Percentiles rank a stretch among this genome's conserved stretches.
phyloP scores from a whole-genome alignment of 2,888 invertebrate species.

The Leistus spinibarbis region DNA sequence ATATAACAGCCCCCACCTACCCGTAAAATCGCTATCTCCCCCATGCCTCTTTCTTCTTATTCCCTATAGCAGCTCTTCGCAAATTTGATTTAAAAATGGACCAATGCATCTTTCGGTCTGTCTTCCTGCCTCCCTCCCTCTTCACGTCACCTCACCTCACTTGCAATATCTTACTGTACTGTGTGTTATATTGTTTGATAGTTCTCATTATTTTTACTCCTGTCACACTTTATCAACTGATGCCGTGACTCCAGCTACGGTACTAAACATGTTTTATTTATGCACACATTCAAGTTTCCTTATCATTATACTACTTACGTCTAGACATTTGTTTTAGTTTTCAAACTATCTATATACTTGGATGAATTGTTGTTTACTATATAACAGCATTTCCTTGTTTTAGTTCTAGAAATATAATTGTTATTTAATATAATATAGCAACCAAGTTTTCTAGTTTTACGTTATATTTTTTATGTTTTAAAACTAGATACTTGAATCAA shows the following conservation, averaged over 20 bases:
- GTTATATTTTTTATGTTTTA: too few relatives aligned
- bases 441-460: too few relatives aligned
- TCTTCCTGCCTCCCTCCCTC: background rate
- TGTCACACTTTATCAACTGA: slow-evolving; percentile 1
- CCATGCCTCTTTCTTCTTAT: background rate
- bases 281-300: too few relatives aligned
- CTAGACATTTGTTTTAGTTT: too few relatives aligned
- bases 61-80: slow-evolving; percentile 17
- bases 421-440: too few relatives aligned
- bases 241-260: background rate
- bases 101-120: slow-evolving; percentile 18
- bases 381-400: too few relatives aligned
- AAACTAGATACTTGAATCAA: too few relatives aligned
- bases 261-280: background rate
- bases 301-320: too few relatives aligned
- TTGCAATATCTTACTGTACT: background rate
- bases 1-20: background rate
- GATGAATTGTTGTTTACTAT: too few relatives aligned
- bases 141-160: background rate
- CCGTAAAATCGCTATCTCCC: background rate
- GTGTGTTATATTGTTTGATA: background rate
- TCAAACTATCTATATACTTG: too few relatives aligned
- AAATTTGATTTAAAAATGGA: slow-evolving; percentile 38
- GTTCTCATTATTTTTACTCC: slow-evolving; percentile 9
- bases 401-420: too few relatives aligned